A percentile compares a stretch with the other conserved stretches of the same genome.
phyloP scores from a whole-genome alignment of 2,797 vertebrate species.

The Macrochelys suwanniensis region DNA sequence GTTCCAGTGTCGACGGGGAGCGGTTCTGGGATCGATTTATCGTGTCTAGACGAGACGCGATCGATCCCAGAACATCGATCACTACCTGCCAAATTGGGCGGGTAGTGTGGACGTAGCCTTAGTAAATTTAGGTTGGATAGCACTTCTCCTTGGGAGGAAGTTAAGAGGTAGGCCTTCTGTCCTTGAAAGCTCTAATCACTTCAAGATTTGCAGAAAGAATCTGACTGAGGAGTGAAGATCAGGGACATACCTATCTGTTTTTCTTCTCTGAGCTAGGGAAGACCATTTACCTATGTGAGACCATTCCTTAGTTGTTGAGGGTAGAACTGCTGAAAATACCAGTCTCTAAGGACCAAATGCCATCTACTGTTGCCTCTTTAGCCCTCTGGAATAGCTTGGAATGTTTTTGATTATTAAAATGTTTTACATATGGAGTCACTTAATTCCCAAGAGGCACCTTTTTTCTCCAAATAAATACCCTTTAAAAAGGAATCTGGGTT shows the following conservation, averaged over 20 bases:
- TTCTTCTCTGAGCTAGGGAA: background rate
- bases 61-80: no score
- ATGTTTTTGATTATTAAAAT: background rate
- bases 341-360: background rate
- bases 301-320: background rate
- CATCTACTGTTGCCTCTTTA: background rate
- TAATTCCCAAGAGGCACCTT: background rate
- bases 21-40: no score
- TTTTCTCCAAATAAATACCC: background rate
- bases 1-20: no score
- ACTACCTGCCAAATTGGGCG: no score
- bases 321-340: background rate
- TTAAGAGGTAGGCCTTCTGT: background rate
- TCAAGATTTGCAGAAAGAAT: background rate
- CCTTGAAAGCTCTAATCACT: background rate
- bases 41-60: no score
- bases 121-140: background rate
- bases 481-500: background rate
- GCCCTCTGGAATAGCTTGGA: background rate
- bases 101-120: background rate
- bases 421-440: accelerated
- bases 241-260: background rate
- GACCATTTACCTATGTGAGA: accelerated
- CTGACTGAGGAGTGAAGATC: background rate
- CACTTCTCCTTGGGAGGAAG: background rate